These are phyloP conservation scores for Bombyx mandarina DNA, from an alignment of 1,140 invertebrate species.

Conservation along the genomic window DNA sequence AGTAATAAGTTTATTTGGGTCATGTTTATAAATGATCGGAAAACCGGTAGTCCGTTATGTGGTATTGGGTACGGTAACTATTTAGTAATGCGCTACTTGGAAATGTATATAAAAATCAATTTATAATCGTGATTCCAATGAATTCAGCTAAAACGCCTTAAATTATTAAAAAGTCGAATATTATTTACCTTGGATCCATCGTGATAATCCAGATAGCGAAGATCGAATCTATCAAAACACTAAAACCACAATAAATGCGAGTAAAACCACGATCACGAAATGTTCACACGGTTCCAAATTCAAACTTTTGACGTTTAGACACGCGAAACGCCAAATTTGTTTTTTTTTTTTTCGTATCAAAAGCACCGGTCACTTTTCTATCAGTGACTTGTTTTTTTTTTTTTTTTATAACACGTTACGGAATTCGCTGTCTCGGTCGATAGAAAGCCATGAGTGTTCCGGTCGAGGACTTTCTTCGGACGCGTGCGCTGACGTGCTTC, in stretches of 20 bases:
- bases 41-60: too few relatives aligned
- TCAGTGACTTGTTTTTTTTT: not conserved
- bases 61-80: too few relatives aligned
- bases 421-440: conserved; percentile 18
- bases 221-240: conserved; percentile 9
- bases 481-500: conserved; percentile 40
- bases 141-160: not conserved
- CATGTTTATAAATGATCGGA: too few relatives aligned
- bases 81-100: too few relatives aligned
- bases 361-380: too few relatives aligned
- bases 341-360: too few relatives aligned
- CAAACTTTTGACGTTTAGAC: conserved; percentile 10
- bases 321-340: conserved; percentile 3
- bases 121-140: too few relatives aligned
- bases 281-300: conserved; percentile 3
- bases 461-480: conserved; percentile 41
- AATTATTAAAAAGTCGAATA: not conserved
- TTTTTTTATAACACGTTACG: conserved; percentile 10
- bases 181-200: conserved; percentile 25
- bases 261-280: conserved; percentile 5
- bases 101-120: too few relatives aligned
- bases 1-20: too few relatives aligned
- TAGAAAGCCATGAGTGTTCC: conserved; percentile 47
- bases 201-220: conserved; percentile 6
- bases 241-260: conserved; percentile 1